Percentiles rank a stretch among this genome's conserved stretches.
phyloP scores from a whole-genome alignment of 1,140 invertebrate species.

The Coenobita brevimanus region DNA sequence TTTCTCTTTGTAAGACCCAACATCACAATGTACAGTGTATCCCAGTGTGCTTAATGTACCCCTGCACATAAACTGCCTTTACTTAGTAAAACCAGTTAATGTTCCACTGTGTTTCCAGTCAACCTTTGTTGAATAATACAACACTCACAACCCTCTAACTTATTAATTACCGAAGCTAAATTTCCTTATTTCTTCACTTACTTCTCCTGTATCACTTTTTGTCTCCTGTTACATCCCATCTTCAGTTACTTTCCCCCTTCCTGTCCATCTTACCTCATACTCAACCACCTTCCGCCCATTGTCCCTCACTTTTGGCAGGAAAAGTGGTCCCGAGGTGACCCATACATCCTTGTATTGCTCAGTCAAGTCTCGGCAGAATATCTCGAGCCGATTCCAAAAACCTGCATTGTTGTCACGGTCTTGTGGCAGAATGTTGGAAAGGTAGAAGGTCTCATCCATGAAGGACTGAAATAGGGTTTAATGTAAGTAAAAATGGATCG shows the following conservation, averaged over 20 bases:
- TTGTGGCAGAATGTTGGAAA: conserved; percentile 39
- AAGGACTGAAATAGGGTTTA: too few relatives aligned
- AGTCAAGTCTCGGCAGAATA: conserved; percentile 33
- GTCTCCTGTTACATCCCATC: too few relatives aligned
- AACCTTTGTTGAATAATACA: not conserved
- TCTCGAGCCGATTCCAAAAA: conserved; percentile 35
- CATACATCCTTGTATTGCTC: not conserved
- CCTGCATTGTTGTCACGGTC: conserved; percentile 26
- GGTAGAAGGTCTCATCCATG: conserved; percentile 35
- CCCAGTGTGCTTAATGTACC: too few relatives aligned
- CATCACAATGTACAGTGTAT: too few relatives aligned
- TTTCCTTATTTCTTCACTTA: too few relatives aligned
- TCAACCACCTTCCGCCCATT: conserved; percentile 17
- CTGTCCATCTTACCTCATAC: conserved; percentile 34
- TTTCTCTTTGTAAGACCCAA: too few relatives aligned
- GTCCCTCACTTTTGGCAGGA: conserved; percentile 6
- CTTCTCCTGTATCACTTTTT: too few relatives aligned
- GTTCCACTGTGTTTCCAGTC: not conserved
- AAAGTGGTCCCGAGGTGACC: conserved; percentile 38
- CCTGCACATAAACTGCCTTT: too few relatives aligned
- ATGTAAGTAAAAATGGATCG: too few relatives aligned
- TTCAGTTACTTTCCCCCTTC: too few relatives aligned
- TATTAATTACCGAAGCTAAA: too few relatives aligned
- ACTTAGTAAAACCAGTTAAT: too few relatives aligned
- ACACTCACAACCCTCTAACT: not conserved